Evolutionary conservation across 2,797 vertebrate genomes (phyloP), one percentile per base, ranked within the genome.

Genomic region (Periophthalmus magnuspinnatus): DNA sequence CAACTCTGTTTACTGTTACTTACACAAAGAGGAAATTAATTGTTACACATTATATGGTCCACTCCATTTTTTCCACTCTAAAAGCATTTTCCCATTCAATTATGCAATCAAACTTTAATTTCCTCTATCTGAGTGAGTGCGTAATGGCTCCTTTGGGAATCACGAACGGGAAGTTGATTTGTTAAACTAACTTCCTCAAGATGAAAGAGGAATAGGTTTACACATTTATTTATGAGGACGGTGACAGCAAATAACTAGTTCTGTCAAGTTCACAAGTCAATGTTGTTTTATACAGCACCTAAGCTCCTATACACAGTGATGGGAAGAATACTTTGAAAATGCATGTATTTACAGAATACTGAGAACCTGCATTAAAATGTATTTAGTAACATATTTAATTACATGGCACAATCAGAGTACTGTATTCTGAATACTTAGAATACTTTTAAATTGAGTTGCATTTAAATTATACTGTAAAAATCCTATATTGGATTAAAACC

Each of bases 1-100:
- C 41, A 77, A 59, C 60, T 61, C 14, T 74, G 61, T 84, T 89
- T 87, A 83, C 84, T 74, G 83, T 83, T 83, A 82, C 0, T 75
- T 8, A 59, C 75, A 80, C 41, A 71, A 41, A 61, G 56, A 86
- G 83, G 85, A 90, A 90, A 85, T 86, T 63, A 84, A 67, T 5
- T 45, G 50, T 76, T 16, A 77, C 14, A 67, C 19, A 71, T 75
- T 5, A 41, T 77, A n/a, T 11, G 11, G 50, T 17, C 2, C 1
- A 33, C 61, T 52, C n/a, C 24, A 45, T 65, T 6, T 13, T 16
- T 1, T 1, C 4, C 65, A 71, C 57, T 7, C 5, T 6, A 52
- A 69, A 69, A 24, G 2, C 5, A 19, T 61, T 76, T 62, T 71
- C 33, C 3, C 3, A 64, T 61, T 67, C 67, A 32, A 22, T 59